These are phyloP conservation scores for Tragelaphus strepsiceros DNA, from an alignment of 2,113 vertebrate species.

Conservation along the genomic window DNA sequence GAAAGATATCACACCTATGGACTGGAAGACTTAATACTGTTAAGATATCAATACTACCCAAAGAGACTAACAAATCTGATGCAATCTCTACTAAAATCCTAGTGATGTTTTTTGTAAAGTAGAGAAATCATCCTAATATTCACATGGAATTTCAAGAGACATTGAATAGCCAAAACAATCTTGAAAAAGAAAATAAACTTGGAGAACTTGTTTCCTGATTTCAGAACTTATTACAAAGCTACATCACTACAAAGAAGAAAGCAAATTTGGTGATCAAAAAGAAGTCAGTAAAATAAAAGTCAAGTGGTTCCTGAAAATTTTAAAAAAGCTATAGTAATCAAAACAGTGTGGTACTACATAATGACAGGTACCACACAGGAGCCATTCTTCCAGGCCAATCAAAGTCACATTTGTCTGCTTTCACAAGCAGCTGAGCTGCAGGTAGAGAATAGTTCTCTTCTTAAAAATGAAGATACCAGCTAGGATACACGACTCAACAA, in stretches of 20 bases:
- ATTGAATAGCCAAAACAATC: not conserved
- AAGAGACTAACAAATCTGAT: not conserved
- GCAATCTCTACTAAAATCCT: not conserved
- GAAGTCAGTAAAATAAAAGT: conserved; percentile 56
- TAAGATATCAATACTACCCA: not conserved
- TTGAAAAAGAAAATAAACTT: not conserved
- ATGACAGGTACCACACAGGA: not conserved
- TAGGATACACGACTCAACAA: not conserved
- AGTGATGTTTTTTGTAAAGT: not conserved
- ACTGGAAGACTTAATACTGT: not conserved
- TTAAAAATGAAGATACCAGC: not conserved
- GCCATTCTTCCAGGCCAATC: not conserved
- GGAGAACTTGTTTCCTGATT: not conserved
- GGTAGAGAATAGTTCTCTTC: not conserved
- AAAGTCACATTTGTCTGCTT: not conserved
- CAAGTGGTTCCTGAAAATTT: conserved; percentile 37
- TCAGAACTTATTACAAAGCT: not conserved
- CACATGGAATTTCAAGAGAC: not conserved
- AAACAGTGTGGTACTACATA: not conserved
- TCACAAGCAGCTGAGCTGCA: not conserved
- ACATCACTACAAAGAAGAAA: conserved; percentile 65
- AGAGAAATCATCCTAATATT: not conserved
- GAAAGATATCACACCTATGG: not conserved
- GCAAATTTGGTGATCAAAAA: conserved; percentile 73
- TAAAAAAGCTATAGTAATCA: not conserved